Conservation (phyloP, 2,797 vertebrate species). For the Clarias laeviceps region DNA sequence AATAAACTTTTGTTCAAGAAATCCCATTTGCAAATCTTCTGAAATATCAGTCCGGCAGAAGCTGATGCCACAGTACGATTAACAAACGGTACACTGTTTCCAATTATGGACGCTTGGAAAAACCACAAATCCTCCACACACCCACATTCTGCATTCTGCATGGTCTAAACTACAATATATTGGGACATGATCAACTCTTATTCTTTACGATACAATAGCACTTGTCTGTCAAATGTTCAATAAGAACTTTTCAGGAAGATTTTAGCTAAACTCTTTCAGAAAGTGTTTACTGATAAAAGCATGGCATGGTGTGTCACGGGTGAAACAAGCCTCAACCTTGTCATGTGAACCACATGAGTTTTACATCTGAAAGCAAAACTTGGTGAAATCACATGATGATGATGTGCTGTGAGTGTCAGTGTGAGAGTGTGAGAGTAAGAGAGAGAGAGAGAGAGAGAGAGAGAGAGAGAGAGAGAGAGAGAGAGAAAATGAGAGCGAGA, state of each 20-base stretch:
- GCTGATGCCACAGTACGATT: background rate
- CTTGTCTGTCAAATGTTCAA: background rate
- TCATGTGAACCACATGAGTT: constrained; percentile 5
- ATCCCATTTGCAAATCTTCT: background rate
- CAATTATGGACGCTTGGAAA: background rate
- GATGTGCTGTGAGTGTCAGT: background rate
- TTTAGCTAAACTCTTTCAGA: background rate
- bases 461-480: background rate
- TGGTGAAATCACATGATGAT: background rate
- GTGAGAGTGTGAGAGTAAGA: background rate
- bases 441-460: background rate
- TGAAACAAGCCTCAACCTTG: constrained; percentile 4
- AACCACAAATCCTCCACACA: constrained; percentile 1
- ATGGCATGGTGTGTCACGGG: background rate
- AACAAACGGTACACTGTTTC: background rate
- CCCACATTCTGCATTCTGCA: background rate
- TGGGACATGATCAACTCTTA: background rate
- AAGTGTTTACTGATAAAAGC: background rate
- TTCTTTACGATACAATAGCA: constrained; percentile 4
- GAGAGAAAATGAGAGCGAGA: background rate
- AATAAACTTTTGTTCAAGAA: background rate
- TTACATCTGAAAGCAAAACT: background rate
- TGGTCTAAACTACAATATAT: background rate
- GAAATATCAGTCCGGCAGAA: background rate
- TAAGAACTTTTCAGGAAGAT: background rate